These are phyloP conservation scores for Acipenser ruthenus DNA, from an alignment of 2,797 vertebrate species.

Conservation along the genomic window DNA sequence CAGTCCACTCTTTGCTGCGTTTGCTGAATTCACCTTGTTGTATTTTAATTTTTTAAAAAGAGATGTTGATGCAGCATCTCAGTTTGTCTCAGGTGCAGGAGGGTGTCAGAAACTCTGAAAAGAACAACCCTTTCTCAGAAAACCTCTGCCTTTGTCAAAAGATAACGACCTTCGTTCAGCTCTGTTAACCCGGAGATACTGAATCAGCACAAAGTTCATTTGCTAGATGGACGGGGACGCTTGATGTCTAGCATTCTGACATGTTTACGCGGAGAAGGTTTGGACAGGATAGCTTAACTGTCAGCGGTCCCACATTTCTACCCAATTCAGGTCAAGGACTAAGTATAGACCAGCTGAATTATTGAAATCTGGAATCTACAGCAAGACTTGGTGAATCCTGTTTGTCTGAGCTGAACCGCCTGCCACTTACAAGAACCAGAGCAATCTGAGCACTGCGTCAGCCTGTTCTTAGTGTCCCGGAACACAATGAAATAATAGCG, in stretches of 20 bases:
- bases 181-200: conserved; percentile 1
- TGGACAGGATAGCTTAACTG: too few species aligned
- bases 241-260: neutral
- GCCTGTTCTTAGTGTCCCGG: too few species aligned
- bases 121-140: neutral
- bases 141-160: conserved; percentile 1
- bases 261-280: neutral
- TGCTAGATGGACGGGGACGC: neutral
- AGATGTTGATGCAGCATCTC: too few species aligned
- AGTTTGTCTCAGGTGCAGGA: too few species aligned
- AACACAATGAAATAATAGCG: too few species aligned
- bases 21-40: too few species aligned
- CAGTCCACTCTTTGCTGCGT: too few species aligned
- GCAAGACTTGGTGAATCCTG: neutral
- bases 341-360: neutral
- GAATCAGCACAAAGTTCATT: neutral
- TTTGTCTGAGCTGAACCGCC: neutral
- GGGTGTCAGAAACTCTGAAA: too few species aligned
- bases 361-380: neutral
- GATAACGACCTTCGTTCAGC: conserved; percentile 8
- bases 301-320: too few species aligned
- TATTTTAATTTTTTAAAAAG: too few species aligned
- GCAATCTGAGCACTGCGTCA: too few species aligned
- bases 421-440: neutral
- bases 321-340: too few species aligned